phyloP scores from a whole-genome alignment of 2,888 invertebrate species.

The Adineta ricciae region DNA sequence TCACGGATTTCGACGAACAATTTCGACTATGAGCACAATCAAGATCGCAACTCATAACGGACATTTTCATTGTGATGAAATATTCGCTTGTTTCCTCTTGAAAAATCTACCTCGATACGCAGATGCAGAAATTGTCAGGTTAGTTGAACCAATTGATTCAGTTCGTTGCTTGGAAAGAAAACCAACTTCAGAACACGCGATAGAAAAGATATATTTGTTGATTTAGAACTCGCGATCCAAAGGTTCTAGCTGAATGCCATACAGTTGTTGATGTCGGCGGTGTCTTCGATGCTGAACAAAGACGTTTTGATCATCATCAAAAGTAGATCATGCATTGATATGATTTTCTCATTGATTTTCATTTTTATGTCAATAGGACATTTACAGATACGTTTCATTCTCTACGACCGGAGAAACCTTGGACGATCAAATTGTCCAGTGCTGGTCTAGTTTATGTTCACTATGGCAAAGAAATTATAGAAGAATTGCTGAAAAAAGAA shows the following conservation, averaged over 20 bases:
- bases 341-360: not conserved
- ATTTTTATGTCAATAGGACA: slow-evolving; percentile 40
- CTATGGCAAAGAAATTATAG: slow-evolving; percentile 72
- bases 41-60: slow-evolving; percentile 61
- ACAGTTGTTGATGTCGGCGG: slow-evolving; percentile 90
- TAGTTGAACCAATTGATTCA: not conserved
- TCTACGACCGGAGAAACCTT: slow-evolving; percentile 42
- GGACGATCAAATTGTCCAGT: slow-evolving; percentile 69
- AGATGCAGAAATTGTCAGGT: slow-evolving; percentile 68
- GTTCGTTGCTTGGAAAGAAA: too few relatives aligned
- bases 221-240: slow-evolving; percentile 55
- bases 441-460: slow-evolving; percentile 83
- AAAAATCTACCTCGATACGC: slow-evolving; percentile 68
- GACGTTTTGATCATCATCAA: slow-evolving; percentile 90
- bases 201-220: too few relatives aligned
- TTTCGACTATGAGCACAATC: slow-evolving; percentile 8
- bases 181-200: too few relatives aligned
- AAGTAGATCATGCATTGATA: slow-evolving; percentile 46
- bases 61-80: slow-evolving; percentile 83
- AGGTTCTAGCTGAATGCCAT: slow-evolving; percentile 67
- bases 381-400: slow-evolving; percentile 50
- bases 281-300: slow-evolving; percentile 64
- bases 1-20: not conserved
- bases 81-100: slow-evolving; percentile 82
- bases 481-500: slow-evolving; percentile 52